Percentiles rank a stretch among this genome's conserved stretches.
Conservation (phyloP, 2,113 vertebrate species). For the Ictalurus punctatus region DNA sequence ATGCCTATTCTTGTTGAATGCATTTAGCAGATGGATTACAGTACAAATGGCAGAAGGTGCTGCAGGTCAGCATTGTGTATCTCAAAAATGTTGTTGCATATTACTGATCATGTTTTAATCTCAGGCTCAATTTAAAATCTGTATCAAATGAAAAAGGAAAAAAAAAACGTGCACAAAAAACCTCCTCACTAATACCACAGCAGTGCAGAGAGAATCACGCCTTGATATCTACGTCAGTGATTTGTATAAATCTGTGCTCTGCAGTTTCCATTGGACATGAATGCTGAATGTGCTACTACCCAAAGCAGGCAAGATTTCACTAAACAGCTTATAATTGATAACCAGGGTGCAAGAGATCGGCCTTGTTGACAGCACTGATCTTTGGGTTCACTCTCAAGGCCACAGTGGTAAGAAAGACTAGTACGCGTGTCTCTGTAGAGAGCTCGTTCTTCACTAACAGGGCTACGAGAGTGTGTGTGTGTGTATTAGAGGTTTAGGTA, state of each 20-base stretch:
- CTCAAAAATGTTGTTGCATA: not conserved
- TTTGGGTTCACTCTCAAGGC: conserved; percentile 61
- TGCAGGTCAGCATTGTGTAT: not conserved
- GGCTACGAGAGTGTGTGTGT: not conserved
- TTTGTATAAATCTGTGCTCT: conserved; percentile 38
- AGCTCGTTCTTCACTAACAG: conserved; percentile 21
- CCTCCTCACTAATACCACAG: conserved; percentile 26
- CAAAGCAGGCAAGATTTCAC: conserved; percentile 23
- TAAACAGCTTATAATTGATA: conserved; percentile 1
- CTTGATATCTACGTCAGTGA: conserved; percentile 32
- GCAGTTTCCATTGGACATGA: conserved; percentile 33
- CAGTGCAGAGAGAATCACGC: conserved; percentile 24
- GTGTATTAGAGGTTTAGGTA: conserved; percentile 18
- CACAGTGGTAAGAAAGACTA: conserved; percentile 54
- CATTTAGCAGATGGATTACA: conserved; percentile 6
- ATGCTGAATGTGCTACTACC: conserved; percentile 42
- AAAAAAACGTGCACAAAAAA: conserved; percentile 1
- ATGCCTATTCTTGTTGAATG: not conserved
- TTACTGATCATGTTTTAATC: not conserved
- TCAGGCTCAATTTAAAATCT: conserved; percentile 11
- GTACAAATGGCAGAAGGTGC: conserved; percentile 35
- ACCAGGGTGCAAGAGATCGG: conserved; percentile 22
- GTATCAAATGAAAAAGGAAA: not conserved
- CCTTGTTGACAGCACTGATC: conserved; percentile 21
- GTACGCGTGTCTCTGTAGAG: conserved; percentile 22